A percentile compares a stretch with the other conserved stretches of the same genome.
Conservation (phyloP, 2,113 vertebrate genomes). For the Dinomys branickii region DNA sequence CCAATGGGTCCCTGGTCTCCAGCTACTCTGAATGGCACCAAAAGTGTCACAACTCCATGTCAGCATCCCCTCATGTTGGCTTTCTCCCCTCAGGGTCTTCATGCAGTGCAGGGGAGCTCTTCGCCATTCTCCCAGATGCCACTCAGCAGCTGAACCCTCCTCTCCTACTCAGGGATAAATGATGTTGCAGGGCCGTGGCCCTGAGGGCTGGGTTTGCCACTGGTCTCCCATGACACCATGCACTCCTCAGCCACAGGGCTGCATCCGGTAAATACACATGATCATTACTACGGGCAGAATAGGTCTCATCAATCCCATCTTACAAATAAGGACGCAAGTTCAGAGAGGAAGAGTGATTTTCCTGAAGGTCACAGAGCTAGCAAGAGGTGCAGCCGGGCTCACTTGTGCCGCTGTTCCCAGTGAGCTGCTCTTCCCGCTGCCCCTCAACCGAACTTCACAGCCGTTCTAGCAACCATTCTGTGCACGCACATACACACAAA, state of each 20-base stretch:
- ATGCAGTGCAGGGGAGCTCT: neutral
- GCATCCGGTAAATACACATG: rapidly evolving
- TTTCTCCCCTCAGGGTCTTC: neutral
- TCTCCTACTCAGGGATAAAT: neutral
- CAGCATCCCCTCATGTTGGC: neutral
- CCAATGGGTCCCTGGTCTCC: neutral
- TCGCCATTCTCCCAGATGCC: neutral
- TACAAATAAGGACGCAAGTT: neutral
- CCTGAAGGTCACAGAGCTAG: neutral
- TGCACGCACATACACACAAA: neutral
- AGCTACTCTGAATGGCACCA: neutral
- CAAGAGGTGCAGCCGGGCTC: neutral
- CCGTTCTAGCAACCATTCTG: neutral
- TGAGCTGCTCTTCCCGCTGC: neutral
- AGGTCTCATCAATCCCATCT: neutral
- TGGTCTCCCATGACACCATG: neutral
- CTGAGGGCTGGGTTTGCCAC: neutral
- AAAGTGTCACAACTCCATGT: too few relatives aligned
- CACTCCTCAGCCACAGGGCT: rapidly evolving
- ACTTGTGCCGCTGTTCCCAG: neutral
- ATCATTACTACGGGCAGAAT: neutral
- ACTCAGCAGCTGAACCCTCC: neutral
- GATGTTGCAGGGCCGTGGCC: rapidly evolving
- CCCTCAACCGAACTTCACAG: neutral
- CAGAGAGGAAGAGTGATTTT: neutral